A percentile compares a stretch with the other conserved stretches of the same genome.
Conservation (phyloP, 2,113 vertebrate genomes). For the Eclectus roratus region DNA sequence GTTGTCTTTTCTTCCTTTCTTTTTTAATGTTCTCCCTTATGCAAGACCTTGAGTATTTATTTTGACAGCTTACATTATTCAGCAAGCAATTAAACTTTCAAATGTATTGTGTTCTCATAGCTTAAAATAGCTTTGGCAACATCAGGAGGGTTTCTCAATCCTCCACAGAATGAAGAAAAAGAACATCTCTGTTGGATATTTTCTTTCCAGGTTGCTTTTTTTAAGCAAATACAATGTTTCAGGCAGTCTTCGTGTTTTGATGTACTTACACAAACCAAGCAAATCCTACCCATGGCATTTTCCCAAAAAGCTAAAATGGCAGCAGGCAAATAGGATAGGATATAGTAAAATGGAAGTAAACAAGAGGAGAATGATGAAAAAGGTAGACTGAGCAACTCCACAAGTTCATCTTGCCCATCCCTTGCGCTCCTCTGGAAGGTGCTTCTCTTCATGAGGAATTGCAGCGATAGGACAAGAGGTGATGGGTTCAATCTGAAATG, state of each 20-base stretch:
- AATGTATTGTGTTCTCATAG: constrained; percentile 61
- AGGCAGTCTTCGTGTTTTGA: background rate
- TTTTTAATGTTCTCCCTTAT: constrained; percentile 10
- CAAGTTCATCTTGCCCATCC: background rate
- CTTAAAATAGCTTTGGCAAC: constrained; percentile 65
- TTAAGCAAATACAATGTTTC: constrained; percentile 28
- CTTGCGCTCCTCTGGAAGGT: background rate
- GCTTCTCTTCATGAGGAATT: background rate
- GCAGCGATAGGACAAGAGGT: background rate
- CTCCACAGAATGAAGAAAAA: constrained; percentile 41
- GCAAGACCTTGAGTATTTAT: constrained; percentile 64
- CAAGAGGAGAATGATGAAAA: background rate
- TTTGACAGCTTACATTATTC: constrained; percentile 68
- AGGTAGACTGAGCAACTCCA: background rate
- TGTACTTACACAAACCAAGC: background rate
- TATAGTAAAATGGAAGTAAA: background rate
- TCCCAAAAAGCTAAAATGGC: background rate
- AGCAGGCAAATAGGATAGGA: background rate
- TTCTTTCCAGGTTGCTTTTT: background rate
- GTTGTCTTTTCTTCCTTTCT: background rate
- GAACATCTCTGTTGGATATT: background rate
- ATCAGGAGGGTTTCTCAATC: constrained; percentile 53
- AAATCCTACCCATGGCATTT: background rate
- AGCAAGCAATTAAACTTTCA: constrained; percentile 69
- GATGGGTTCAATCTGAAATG: background rate